These are phyloP conservation scores for Sebastes nivosus DNA, from an alignment of 2,797 vertebrate species.

Conservation along the genomic window DNA sequence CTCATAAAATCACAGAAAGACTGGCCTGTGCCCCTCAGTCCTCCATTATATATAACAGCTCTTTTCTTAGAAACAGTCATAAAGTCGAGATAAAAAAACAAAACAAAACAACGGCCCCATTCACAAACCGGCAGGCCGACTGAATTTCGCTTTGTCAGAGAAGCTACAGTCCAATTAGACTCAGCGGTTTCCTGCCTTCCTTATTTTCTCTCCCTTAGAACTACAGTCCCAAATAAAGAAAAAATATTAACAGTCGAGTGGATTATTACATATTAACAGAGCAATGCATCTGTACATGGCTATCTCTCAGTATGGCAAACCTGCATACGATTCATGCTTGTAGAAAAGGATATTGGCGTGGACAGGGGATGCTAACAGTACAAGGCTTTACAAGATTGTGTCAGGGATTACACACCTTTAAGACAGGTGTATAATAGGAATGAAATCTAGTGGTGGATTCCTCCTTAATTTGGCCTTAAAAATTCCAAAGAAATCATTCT, in stretches of 20 bases:
- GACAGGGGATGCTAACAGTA: not conserved
- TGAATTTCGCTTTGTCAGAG: slow-evolving; percentile 30
- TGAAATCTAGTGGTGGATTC: not conserved
- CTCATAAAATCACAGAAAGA: slow-evolving; percentile 36
- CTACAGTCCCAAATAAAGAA: slow-evolving; percentile 21
- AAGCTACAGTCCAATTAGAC: slow-evolving; percentile 16
- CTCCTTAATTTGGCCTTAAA: not conserved
- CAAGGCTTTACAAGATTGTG: not conserved
- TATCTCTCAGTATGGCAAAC: slow-evolving; percentile 29
- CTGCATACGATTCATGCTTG: slow-evolving; percentile 21
- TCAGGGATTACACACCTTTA: not conserved
- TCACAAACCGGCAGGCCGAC: slow-evolving; percentile 19
- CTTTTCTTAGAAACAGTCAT: slow-evolving; percentile 78
- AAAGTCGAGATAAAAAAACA: slow-evolving; percentile 52
- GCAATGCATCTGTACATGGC: slow-evolving; percentile 40
- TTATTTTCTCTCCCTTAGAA: slow-evolving; percentile 15
- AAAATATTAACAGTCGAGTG: slow-evolving; percentile 48
- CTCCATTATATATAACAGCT: slow-evolving; percentile 59
- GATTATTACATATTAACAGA: slow-evolving; percentile 49
- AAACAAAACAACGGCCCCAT: slow-evolving; percentile 6
- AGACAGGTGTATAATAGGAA: not conserved
- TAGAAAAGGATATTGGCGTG: not conserved
- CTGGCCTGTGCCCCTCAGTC: slow-evolving; percentile 20
- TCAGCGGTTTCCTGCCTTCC: not conserved
- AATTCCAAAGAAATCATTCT: not conserved